phyloP scores from a whole-genome alignment of 2,888 invertebrate genomes.

The Dasypolia templi region DNA sequence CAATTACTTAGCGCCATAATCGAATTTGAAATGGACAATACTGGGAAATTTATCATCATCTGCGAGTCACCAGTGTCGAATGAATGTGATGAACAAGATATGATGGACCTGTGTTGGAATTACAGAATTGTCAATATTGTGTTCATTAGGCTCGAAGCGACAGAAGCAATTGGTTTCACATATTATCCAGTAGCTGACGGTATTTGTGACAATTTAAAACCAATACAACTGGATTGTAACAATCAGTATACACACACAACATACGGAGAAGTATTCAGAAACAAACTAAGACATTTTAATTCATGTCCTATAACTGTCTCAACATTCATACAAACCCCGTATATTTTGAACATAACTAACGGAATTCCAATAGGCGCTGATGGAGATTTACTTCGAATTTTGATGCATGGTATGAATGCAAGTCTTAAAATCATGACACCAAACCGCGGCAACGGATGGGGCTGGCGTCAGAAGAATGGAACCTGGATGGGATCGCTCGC shows the following conservation, averaged over 20 bases:
- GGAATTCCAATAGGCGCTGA: slow-evolving; percentile 78
- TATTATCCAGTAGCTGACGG: slow-evolving; percentile 73
- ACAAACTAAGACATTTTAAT: slow-evolving; percentile 78
- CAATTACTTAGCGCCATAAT: slow-evolving; percentile 73
- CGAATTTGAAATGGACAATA: slow-evolving; percentile 76
- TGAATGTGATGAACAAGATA: slow-evolving; percentile 77
- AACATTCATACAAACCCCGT: slow-evolving; percentile 80
- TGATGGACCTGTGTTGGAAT: slow-evolving; percentile 77
- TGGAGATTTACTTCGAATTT: slow-evolving; percentile 78
- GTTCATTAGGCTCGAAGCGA: slow-evolving; percentile 70
- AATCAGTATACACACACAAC: slow-evolving; percentile 31
- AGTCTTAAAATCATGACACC: slow-evolving; percentile 78
- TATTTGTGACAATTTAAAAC: slow-evolving; percentile 73
- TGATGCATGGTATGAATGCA: slow-evolving; percentile 78
- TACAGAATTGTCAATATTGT: slow-evolving; percentile 80
- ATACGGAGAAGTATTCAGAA: slow-evolving; percentile 71
- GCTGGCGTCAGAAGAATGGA: slow-evolving; percentile 74
- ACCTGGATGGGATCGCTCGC: slow-evolving; percentile 84
- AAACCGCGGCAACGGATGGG: slow-evolving; percentile 79
- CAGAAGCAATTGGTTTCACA: slow-evolving; percentile 72
- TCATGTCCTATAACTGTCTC: slow-evolving; percentile 79
- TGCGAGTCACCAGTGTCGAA: slow-evolving; percentile 72
- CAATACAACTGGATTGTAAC: slow-evolving; percentile 67
- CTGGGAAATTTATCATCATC: slow-evolving; percentile 79
- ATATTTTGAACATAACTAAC: slow-evolving; percentile 73